Conservation (phyloP, 2,113 vertebrate species). For the Trichomycterus rosablanca region DNA sequence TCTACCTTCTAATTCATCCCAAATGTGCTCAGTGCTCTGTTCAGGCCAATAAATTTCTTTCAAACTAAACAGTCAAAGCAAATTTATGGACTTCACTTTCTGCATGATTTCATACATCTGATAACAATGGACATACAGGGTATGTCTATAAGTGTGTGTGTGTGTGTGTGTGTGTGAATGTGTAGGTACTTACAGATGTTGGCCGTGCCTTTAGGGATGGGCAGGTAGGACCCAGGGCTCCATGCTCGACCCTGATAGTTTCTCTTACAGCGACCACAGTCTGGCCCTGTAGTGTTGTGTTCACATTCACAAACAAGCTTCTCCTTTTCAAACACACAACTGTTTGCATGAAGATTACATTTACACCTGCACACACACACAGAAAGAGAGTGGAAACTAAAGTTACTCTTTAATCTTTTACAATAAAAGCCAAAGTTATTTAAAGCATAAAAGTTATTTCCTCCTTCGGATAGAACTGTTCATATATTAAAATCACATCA, state of each 20-base stretch:
- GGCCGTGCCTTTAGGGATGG: constrained; percentile 96
- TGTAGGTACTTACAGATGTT: constrained; percentile 92
- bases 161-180: constrained; percentile 10
- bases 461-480: neutral
- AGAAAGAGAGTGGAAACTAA: neutral
- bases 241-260: constrained; percentile 92
- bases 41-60: no score
- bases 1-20: no score
- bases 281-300: constrained; percentile 96
- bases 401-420: neutral
- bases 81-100: no score
- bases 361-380: constrained; percentile 79
- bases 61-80: no score
- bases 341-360: constrained; percentile 97
- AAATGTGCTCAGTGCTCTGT: no score
- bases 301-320: constrained; percentile 94
- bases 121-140: no score
- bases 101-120: no score
- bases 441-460: neutral
- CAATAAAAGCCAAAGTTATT: no score
- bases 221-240: constrained; percentile 95
- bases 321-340: constrained; percentile 91
- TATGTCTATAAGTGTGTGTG: constrained; percentile 6
- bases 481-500: no score
- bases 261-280: constrained; percentile 97